phyloP scores from a whole-genome alignment of 2,888 invertebrate genomes.

The Euplagia quadripunctaria region DNA sequence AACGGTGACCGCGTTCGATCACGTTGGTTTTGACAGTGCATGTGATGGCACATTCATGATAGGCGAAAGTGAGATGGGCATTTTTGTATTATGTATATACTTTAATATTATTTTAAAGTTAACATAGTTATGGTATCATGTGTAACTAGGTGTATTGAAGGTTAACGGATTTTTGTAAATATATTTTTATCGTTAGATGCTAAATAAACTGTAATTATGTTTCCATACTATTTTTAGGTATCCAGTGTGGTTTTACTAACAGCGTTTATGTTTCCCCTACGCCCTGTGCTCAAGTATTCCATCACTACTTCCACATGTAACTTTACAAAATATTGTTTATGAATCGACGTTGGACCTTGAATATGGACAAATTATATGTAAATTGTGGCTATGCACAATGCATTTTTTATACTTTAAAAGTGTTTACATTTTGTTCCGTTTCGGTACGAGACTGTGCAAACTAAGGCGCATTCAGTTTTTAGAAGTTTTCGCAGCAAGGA shows the following conservation, averaged over 20 bases:
- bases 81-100: conserved; percentile 70
- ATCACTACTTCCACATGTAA: conserved; percentile 31
- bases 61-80: conserved; percentile 64
- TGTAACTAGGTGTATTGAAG: conserved; percentile 67
- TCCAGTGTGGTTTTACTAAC: conserved; percentile 62
- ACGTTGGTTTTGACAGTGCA: conserved; percentile 44
- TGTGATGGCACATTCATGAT: conserved; percentile 39
- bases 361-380: conserved; percentile 26
- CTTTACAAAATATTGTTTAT: conserved; percentile 24
- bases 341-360: conserved; percentile 22
- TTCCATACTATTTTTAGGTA: conserved; percentile 66
- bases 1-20: conserved; percentile 38
- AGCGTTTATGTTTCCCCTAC: conserved; percentile 42
- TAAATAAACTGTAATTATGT: conserved; percentile 66
- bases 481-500: conserved; percentile 19
- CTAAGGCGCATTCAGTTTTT: conserved; percentile 6
- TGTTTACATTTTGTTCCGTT: conserved; percentile 13
- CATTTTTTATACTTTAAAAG: conserved; percentile 21
- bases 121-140: conserved; percentile 56
- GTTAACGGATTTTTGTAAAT: conserved; percentile 80
- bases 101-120: conserved; percentile 63
- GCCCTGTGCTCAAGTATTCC: conserved; percentile 46
- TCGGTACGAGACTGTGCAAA: conserved; percentile 37
- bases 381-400: conserved; percentile 34
- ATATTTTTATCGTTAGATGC: conserved; percentile 74